Base-by-base conservation (phyloP, 53 echinoderm and acorn worm genomes). In the Mesocentrotus franciscanus region DNA sequence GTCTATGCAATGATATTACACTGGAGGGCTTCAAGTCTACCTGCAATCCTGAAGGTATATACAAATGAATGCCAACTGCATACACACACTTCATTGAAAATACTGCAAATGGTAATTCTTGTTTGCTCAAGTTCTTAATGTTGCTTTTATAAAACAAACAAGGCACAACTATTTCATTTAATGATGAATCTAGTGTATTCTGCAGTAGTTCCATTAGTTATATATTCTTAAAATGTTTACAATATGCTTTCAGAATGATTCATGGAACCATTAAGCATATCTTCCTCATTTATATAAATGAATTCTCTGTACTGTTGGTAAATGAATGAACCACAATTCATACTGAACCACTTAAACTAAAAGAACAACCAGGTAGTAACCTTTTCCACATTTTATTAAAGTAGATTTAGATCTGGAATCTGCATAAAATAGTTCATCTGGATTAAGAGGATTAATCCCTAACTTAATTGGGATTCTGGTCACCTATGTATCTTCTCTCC, bases 21-120 rank as follows among this genome's bases (percentile, higher is more conserved):
- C 26, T 58, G 87, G 87, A 87, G 83, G 83, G 84, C 24, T 84
- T 84, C 84, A 84, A 84, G 17, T 87, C 34, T 75, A 18, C 64
- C 64, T 81, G 6, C 22, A 36, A 81, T 81, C 81, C 13, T 76
- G 15, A 13, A 76, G 13, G 76, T 12, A 27, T 33, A 55, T 42
- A 26, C 24, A 57, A 39, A 58, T n/a, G 29, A 56, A 87, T 11
- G 57, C 10, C 24, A 27, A 29, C n/a, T 58, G 87, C 84, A 84
- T 84, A 39, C 55, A 84, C 49, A 84, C 84, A 84, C 49, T 18
- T 49, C 49, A 84, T 39, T 83, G 1, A 11, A 56, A 85, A 87
- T 87, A 87, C 87, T 87, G 87, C 42, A 84, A 49, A 49, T 84
- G 83, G 49, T 49, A 49, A 87, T 58, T 12, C 27, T 87, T n/a